phyloP scores from a whole-genome alignment of 2,113 vertebrate genomes.

The Corythornis madagascariensis region DNA sequence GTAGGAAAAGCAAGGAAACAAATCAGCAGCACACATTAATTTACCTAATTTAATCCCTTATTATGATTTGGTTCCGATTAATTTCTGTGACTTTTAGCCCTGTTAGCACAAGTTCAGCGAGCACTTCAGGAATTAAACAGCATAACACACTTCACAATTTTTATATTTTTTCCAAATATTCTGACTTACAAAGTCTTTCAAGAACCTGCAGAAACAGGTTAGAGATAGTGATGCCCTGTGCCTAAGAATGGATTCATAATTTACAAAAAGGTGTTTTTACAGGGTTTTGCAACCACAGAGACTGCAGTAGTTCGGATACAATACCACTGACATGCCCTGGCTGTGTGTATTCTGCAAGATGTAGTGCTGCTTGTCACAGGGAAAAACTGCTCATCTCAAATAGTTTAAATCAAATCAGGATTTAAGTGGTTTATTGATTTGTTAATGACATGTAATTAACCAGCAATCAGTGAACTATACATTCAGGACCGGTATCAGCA shows the following conservation, averaged over 20 bases:
- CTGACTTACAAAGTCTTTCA: background rate
- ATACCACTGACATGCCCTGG: background rate
- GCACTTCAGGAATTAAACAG: background rate
- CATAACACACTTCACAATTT: background rate
- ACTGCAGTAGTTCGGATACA: background rate
- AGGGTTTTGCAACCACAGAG: background rate
- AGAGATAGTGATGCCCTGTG: background rate
- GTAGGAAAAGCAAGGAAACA: background rate
- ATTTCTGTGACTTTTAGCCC: background rate
- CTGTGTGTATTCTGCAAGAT: background rate
- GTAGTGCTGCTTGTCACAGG: background rate
- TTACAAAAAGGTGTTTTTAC: background rate
- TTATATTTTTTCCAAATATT: background rate
- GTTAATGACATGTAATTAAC: slow-evolving; percentile 20
- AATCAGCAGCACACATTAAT: background rate
- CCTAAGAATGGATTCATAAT: background rate
- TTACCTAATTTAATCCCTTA: background rate
- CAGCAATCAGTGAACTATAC: background rate
- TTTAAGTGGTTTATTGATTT: background rate
- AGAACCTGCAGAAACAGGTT: background rate
- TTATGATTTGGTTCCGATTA: background rate
- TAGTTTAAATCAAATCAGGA: slow-evolving; percentile 3
- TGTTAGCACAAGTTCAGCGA: background rate
- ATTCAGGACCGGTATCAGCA: background rate
- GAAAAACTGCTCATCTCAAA: background rate